Evolutionary conservation across 35 echinoderm and acorn worm genomes (phyloP).

Genomic region (Heliocidaris tuberculata): DNA sequence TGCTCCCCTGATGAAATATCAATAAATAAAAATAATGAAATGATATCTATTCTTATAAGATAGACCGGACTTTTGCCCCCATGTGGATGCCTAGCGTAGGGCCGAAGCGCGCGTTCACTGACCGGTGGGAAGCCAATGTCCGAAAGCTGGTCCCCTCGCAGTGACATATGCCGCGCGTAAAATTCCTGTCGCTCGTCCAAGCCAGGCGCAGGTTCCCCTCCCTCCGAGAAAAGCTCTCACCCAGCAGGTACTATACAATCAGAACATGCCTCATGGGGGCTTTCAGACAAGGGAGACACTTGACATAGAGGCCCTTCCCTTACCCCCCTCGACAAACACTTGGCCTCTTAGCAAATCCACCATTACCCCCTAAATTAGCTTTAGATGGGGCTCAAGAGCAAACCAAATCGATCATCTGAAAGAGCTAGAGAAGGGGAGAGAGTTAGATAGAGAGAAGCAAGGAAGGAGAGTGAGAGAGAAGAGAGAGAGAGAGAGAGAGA

Average conservation of each 20-base stretch:
- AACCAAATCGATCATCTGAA: background rate
- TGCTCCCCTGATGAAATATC: no score
- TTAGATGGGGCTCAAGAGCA: background rate
- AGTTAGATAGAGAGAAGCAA: background rate
- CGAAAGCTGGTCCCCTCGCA: background rate
- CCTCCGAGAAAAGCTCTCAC: background rate
- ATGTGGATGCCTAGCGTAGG: background rate
- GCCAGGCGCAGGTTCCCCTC: background rate
- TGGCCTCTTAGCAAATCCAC: background rate
- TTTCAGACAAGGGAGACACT: background rate
- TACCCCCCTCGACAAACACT: background rate
- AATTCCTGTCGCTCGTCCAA: background rate
- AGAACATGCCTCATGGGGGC: background rate
- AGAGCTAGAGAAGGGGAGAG: background rate
- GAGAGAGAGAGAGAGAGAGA: background rate
- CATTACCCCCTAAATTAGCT: background rate
- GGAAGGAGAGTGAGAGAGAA: background rate
- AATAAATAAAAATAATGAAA: no score
- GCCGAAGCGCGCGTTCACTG: background rate
- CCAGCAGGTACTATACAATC: background rate
- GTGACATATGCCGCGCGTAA: background rate
- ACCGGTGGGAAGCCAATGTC: conserved; percentile 2
- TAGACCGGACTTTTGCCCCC: background rate
- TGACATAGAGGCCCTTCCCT: background rate
- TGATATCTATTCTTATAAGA: background rate